phyloP scores from a whole-genome alignment of 2,888 invertebrate genomes.

The Zaprionus obscuricornis region DNA sequence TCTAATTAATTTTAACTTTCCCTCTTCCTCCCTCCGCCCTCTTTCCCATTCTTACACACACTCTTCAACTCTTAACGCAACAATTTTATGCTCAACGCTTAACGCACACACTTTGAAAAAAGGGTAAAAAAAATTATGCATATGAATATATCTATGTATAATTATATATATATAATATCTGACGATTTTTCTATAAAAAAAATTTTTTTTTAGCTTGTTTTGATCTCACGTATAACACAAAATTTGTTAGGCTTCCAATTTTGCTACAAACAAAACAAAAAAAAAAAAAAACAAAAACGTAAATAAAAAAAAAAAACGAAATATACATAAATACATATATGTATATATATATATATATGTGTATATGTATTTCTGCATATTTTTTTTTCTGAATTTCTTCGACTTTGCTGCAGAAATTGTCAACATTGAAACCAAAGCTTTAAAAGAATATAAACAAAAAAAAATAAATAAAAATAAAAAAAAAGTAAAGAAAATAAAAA shows the following conservation, averaged over 20 bases:
- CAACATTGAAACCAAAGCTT: slow-evolving; percentile 77
- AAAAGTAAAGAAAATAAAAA: slow-evolving; percentile 14
- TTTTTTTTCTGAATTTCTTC: slow-evolving; percentile 44
- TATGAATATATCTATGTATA: background rate
- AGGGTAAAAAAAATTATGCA: background rate
- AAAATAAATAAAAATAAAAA: slow-evolving; percentile 10
- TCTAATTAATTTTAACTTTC: slow-evolving; percentile 21
- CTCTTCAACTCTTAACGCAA: background rate
- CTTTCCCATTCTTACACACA: background rate
- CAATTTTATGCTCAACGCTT: slow-evolving; percentile 47
- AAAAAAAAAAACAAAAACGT: background rate
- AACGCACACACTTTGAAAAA: slow-evolving; percentile 33
- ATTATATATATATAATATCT: background rate
- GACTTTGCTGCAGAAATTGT: slow-evolving; percentile 71
- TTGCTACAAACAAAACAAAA: slow-evolving; percentile 6
- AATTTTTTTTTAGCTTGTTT: slow-evolving; percentile 60
- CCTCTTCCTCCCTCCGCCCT: background rate
- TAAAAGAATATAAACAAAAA: slow-evolving; percentile 45
- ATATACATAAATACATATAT: slow-evolving; percentile 1
- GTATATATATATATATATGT: background rate
- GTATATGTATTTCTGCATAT: slow-evolving; percentile 12
- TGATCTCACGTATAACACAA: slow-evolving; percentile 66
- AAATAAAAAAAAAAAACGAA: background rate
- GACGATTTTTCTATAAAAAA: slow-evolving; percentile 16
- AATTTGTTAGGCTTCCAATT: slow-evolving; percentile 60